Base-by-base conservation (phyloP, 2,113 vertebrate genomes). In the Lagopus muta region DNA sequence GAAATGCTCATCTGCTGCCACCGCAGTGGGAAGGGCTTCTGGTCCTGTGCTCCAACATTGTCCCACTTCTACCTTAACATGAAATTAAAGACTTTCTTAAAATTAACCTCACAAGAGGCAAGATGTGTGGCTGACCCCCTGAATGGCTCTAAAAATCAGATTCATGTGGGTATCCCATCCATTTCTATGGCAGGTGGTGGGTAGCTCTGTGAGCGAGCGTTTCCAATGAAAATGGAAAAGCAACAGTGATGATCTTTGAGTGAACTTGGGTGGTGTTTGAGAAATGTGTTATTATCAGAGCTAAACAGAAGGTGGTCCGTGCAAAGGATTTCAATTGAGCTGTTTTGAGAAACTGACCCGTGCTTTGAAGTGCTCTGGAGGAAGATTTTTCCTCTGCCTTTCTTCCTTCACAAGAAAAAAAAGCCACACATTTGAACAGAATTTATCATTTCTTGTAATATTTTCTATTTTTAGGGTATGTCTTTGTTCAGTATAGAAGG, bases 81-180 rank as follows among this genome's bases (percentile, higher is more conserved):
- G 22, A 92, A 89, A 85, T 64, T 54, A 54, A 54, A 76, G 95
- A 66, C 38, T 92, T 89, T 8, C 71, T 87, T 82, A 73, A 76
- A 85, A 50, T 73, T 22, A 84, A 87, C 79, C 84, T 92, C 58
- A 2, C 7, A n/a, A n/a, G n/a, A n/a, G n/a, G 71, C 91, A 87
- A 88, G 92, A 85, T 71, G 75, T 77, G 92, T 89, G 78, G 67
- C 32, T 91, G 66, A 93, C 92, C 82, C 81, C 62, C 48, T 8
- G 3, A 86, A 58, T 66, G 65, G 77, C 89, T 90, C 89, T 15
- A 20, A 75, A 92, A 94, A 65, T 48, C 89, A 50, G 81, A 67
- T 72, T 92, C 50, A 60, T 20, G 38, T 71, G 65, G 90, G 62
- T 54, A 77, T 80, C 79, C 54, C 76, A 38, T 42, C 90, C 76